A percentile compares a stretch with the other conserved stretches of the same genome.
phyloP scores from a whole-genome alignment of 2,797 vertebrate species.

The Chiroxiphia lanceolata region DNA sequence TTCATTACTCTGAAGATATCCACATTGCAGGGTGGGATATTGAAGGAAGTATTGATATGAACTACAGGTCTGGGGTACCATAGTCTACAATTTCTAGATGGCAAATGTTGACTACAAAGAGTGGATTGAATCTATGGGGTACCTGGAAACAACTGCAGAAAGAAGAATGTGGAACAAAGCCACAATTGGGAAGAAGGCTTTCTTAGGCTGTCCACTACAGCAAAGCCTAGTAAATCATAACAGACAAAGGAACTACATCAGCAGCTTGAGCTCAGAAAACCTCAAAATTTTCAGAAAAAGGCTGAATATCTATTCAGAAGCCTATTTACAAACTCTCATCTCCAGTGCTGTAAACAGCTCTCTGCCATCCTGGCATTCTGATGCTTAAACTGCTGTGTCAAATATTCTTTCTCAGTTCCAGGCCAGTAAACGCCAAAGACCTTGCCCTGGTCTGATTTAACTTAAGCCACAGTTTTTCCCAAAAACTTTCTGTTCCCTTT shows the following conservation, averaged over 20 bases:
- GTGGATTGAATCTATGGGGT: neutral
- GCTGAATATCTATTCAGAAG: neutral
- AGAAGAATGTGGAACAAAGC: neutral
- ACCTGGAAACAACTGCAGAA: neutral
- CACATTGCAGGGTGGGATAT: fast-evolving
- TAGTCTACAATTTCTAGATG: neutral
- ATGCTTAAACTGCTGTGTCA: conserved; percentile 66
- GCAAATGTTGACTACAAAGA: neutral
- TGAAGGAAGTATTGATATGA: neutral
- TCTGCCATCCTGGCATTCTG: conserved; percentile 34
- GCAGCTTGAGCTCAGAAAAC: neutral
- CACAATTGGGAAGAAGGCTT: neutral
- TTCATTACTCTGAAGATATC: neutral
- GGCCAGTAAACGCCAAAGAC: conserved; percentile 49
- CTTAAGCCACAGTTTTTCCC: conserved; percentile 30
- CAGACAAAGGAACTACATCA: neutral
- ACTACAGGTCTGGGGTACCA: neutral
- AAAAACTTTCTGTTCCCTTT: neutral
- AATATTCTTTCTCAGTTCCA: conserved; percentile 51
- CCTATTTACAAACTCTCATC: conserved; percentile 5
- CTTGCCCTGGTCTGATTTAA: conserved; percentile 46
- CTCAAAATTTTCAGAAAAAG: neutral
- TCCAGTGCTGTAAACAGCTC: conserved; percentile 8
- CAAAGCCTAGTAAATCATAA: neutral
- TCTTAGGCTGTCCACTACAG: neutral